Conservation (phyloP, 2,888 invertebrate species). For the Cheilosia vulpina region DNA sequence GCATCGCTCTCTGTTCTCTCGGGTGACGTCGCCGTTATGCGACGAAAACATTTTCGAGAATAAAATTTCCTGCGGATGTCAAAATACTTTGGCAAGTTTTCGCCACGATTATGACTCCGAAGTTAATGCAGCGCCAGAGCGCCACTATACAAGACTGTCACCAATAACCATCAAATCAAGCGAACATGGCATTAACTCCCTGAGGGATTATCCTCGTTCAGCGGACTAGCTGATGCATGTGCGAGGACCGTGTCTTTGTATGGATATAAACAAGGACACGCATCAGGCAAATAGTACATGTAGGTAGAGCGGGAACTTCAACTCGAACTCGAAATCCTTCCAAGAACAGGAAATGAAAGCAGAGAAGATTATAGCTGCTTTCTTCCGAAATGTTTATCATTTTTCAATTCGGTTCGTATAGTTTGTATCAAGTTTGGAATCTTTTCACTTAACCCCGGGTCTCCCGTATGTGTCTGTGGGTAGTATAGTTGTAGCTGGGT, state of each 20-base stretch:
- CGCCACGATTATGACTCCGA: constrained; percentile 16
- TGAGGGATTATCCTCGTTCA: constrained; percentile 63
- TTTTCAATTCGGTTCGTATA: constrained; percentile 51
- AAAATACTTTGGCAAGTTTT: constrained; percentile 58
- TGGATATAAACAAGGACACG: constrained; percentile 33
- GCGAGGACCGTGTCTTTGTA: not conserved
- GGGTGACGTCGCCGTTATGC: not conserved
- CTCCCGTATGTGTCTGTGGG: not conserved
- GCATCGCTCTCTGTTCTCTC: not conserved
- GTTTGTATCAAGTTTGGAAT: constrained; percentile 63
- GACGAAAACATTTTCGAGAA: constrained; percentile 40
- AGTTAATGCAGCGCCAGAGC: constrained; percentile 45
- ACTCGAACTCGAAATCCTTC: constrained; percentile 29
- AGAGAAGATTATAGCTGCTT: constrained; percentile 19
- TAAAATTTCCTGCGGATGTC: constrained; percentile 45
- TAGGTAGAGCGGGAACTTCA: not conserved
- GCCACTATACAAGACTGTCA: constrained; percentile 51
- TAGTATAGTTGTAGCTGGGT: too few species aligned
- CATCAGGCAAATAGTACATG: constrained; percentile 9
- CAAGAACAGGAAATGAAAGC: constrained; percentile 38
- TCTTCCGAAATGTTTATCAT: constrained; percentile 62
- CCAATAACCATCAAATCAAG: constrained; percentile 72
- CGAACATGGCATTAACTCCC: constrained; percentile 69
- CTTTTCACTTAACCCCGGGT: constrained; percentile 44
- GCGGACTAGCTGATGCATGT: not conserved